Conservation (phyloP, 2,888 invertebrate species). For the Rhamnusium bicolor region DNA sequence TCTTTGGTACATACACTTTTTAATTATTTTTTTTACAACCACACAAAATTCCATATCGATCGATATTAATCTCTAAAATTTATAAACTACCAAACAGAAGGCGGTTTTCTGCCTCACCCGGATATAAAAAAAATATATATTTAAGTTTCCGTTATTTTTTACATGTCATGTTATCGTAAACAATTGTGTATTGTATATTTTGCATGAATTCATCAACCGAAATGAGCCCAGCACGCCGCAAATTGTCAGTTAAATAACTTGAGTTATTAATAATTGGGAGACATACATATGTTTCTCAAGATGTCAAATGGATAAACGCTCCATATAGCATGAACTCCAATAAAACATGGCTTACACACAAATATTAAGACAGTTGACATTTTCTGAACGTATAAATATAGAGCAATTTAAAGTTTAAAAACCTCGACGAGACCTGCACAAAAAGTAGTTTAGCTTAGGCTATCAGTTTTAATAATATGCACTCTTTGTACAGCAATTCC, state of each 20-base stretch:
- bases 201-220: slow-evolving; percentile 20
- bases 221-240: slow-evolving; percentile 40
- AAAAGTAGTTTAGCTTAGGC: slow-evolving; percentile 17
- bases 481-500: neutral
- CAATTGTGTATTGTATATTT: too few relatives aligned
- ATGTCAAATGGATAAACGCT: slow-evolving; percentile 33
- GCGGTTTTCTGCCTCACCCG: too few relatives aligned
- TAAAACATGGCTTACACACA: slow-evolving; percentile 42
- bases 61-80: too few relatives aligned
- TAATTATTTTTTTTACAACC: too few relatives aligned
- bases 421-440: slow-evolving; percentile 6
- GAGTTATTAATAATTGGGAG: slow-evolving; percentile 49
- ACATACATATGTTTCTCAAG: slow-evolving; percentile 45
- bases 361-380: slow-evolving; percentile 45
- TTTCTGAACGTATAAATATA: slow-evolving; percentile 33
- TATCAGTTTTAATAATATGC: slow-evolving; percentile 24
- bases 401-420: slow-evolving; percentile 30
- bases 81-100: too few relatives aligned
- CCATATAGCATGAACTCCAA: slow-evolving; percentile 46
- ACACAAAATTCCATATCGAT: too few relatives aligned
- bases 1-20: too few relatives aligned
- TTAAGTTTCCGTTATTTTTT: too few relatives aligned
- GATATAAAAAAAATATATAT: too few relatives aligned
- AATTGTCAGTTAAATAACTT: slow-evolving; percentile 50
- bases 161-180: too few relatives aligned